Conservation (phyloP, 37 sponge, comb jelly and placozoan genomes). For the Hexactinellida sp. region DNA sequence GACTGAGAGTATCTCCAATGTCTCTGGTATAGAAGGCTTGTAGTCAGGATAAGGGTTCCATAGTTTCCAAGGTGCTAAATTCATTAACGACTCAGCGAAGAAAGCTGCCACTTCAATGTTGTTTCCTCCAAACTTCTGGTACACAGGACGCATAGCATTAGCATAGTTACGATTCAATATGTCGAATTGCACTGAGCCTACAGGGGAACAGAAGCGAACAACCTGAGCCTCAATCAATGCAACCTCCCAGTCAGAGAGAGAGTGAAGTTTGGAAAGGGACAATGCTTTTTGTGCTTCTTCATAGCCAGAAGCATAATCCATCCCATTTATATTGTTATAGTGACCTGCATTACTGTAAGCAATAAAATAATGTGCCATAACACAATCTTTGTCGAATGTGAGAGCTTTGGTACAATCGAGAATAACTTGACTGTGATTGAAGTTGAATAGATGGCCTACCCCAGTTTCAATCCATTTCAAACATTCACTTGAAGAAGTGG, state of each 20-base stretch:
- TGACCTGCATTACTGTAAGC: conserved; percentile 41
- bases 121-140: conserved; percentile 31
- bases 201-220: conserved; percentile 33
- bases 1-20: conserved; percentile 33
- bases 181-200: not conserved
- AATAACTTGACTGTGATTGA: conserved; percentile 41
- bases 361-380: conserved; percentile 45
- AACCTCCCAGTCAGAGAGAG: conserved; percentile 29
- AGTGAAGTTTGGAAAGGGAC: not conserved
- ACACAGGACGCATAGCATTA: conserved; percentile 40
- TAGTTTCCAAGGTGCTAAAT: conserved; percentile 43
- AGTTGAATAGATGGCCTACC: conserved; percentile 19
- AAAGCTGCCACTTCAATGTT: conserved; percentile 36
- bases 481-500: conserved; percentile 30
- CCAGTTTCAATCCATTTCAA: conserved; percentile 33
- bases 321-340: conserved; percentile 38
- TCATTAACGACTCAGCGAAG: conserved; percentile 57
- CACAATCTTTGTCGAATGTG: conserved; percentile 23
- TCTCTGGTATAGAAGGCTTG: conserved; percentile 37
- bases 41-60: conserved; percentile 33
- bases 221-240: conserved; percentile 37
- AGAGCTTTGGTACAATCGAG: conserved; percentile 28
- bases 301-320: conserved; percentile 29
- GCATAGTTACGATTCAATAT: conserved; percentile 23
- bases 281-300: conserved; percentile 33